Conservation (phyloP, 2,113 vertebrate genomes). For the Pedetes capensis region DNA sequence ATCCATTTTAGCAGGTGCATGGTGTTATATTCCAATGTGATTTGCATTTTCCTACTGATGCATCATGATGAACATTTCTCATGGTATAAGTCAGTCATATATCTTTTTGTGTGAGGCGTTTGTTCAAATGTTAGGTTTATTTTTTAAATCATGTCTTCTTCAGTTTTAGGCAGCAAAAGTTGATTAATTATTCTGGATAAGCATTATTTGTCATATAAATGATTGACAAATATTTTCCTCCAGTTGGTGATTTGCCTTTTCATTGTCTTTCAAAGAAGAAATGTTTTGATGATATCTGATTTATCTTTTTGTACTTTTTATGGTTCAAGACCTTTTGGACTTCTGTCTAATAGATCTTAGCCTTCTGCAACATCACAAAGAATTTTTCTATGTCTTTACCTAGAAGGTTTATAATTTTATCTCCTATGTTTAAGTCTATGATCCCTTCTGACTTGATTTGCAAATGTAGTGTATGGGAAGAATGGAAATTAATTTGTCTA, state of each 20-base stretch:
- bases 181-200: neutral
- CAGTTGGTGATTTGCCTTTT: neutral
- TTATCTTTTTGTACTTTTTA: neutral
- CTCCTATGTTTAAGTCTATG: neutral
- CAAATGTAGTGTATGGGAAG: neutral
- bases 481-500: neutral
- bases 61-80: neutral
- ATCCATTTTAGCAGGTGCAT: neutral
- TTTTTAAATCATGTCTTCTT: neutral
- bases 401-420: neutral
- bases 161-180: neutral
- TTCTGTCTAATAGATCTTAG: neutral
- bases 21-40: neutral
- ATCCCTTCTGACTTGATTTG: neutral
- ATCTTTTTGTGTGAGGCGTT: neutral
- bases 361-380: neutral
- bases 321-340: neutral
- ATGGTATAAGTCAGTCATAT: neutral
- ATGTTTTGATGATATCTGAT: neutral
- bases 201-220: neutral
- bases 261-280: neutral
- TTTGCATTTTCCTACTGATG: neutral
- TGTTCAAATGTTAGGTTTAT: neutral
- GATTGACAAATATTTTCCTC: neutral
- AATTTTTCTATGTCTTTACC: neutral